A percentile compares a stretch with the other conserved stretches of the same genome.
phyloP scores from a whole-genome alignment of 2,113 vertebrate species.

The Cervus canadensis region DNA sequence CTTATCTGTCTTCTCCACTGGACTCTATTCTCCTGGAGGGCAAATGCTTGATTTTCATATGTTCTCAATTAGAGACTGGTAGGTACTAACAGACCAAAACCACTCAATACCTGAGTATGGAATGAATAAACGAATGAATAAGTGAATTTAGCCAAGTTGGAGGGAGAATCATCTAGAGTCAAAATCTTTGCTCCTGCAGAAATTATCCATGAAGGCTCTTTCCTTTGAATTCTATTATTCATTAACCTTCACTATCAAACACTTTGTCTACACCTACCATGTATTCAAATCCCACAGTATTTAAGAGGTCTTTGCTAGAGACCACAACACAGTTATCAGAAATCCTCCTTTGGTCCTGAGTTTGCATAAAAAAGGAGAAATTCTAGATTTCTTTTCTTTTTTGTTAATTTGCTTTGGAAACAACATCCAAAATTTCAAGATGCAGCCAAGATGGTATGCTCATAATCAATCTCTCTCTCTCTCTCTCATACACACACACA shows the following conservation, averaged over 20 bases:
- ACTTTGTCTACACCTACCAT: constrained; percentile 23
- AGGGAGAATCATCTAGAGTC: not conserved
- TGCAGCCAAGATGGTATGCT: not conserved
- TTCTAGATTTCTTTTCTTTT: not conserved
- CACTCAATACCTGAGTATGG: not conserved
- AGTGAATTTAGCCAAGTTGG: not conserved
- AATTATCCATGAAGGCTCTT: not conserved
- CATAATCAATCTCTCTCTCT: not conserved
- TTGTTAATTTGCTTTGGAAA: not conserved
- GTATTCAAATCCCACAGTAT: constrained; percentile 59
- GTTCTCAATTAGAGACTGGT: not conserved
- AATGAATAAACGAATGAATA: not conserved
- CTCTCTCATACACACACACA: not conserved
- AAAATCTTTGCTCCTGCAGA: not conserved
- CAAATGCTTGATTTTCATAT: not conserved
- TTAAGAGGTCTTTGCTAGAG: constrained; percentile 56
- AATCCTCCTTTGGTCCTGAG: constrained; percentile 21
- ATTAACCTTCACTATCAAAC: constrained; percentile 50
- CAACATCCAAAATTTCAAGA: not conserved
- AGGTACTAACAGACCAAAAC: not conserved
- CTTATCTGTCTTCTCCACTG: not conserved
- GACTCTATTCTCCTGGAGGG: not conserved
- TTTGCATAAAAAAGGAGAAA: not conserved
- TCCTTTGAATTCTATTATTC: constrained; percentile 50
- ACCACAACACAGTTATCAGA: constrained; percentile 34